Evolutionary conservation across 2,797 vertebrate species (phyloP), one percentile per base, ranked within the genome.

Genomic region (Austrolebias charrua): DNA sequence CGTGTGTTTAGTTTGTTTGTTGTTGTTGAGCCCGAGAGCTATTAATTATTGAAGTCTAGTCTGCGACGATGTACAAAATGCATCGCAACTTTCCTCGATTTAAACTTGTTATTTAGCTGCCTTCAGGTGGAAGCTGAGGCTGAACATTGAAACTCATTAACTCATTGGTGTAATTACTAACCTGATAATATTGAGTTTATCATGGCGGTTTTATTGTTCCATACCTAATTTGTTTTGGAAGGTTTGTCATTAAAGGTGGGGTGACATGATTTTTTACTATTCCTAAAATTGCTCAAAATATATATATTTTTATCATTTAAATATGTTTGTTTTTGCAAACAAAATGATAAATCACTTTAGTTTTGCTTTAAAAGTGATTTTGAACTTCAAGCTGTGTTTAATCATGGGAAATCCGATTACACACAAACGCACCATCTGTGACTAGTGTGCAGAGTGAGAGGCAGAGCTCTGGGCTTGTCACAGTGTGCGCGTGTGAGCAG

Each of bases 41-140:
- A 89, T 92, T 89, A 91, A 91, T 92, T 90, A 92, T 91, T 91
- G 83, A 92, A 83, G 79, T 71, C 76, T 73, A 66, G 72, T 68
- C 76, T 80, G 66, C 76, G 66, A 84, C 72, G 78, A 77, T 71
- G 73, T 76, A 45, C 73, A 83, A 85, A 82, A 75, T 74, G 69
- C 74, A 79, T 67, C 61, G 73, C 68, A 77, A 40, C 38, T 72
- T 80, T 80, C 84, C 69, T 57, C 72, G 72, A 83, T 86, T 84
- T 87, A 82, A 69, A 83, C 56, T 84, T 84, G 82, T 88, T 86
- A 83, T 88, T 89, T 83, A 85, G 75, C 81, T 76, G 64, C 74
- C 60, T 70, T 75, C 81, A 80, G 76, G 71, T 59, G 71, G 72
- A 72, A 85, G 84, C 69, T 66, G 64, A 79, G 68, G 64, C 62